Percentiles rank a stretch among this genome's conserved stretches.
Conservation (phyloP, 2,888 invertebrate genomes). For the Ophioninae sp. region DNA sequence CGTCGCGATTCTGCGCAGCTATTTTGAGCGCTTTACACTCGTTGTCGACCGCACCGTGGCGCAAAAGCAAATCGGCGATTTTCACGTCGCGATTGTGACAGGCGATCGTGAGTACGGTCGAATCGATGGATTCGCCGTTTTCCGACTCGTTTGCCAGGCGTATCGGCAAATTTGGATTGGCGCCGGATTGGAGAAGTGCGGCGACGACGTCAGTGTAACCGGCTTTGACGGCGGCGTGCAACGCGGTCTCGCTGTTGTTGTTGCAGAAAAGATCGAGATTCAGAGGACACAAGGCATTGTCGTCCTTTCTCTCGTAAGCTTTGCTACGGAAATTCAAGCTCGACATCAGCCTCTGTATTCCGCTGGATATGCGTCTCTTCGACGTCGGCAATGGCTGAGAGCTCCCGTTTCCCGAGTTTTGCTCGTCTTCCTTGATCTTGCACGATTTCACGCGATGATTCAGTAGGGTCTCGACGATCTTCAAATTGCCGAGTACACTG, state of each 20-base stretch:
- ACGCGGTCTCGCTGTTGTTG: slow-evolving; percentile 90
- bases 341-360: slow-evolving; percentile 94
- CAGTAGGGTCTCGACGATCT: slow-evolving; percentile 89
- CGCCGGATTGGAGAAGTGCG: slow-evolving; percentile 88
- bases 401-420: slow-evolving; percentile 73
- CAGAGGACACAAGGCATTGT: slow-evolving; percentile 86
- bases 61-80: slow-evolving; percentile 89
- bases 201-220: slow-evolving; percentile 88
- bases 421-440: slow-evolving; percentile 82
- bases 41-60: slow-evolving; percentile 93
- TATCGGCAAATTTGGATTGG: slow-evolving; percentile 90
- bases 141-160: slow-evolving; percentile 82
- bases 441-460: slow-evolving; percentile 86
- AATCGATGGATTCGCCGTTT: slow-evolving; percentile 80
- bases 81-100: slow-evolving; percentile 86
- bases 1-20: slow-evolving; percentile 88
- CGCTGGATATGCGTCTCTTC: slow-evolving; percentile 90
- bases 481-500: slow-evolving; percentile 90
- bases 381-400: slow-evolving; percentile 74
- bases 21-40: slow-evolving; percentile 91
- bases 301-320: slow-evolving; percentile 81
- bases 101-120: slow-evolving; percentile 87
- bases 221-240: slow-evolving; percentile 91
- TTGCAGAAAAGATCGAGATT: slow-evolving; percentile 89
- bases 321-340: slow-evolving; percentile 87